Evolutionary conservation across 2,888 invertebrate genomes (phyloP).

Genomic region (Formica aserva): DNA sequence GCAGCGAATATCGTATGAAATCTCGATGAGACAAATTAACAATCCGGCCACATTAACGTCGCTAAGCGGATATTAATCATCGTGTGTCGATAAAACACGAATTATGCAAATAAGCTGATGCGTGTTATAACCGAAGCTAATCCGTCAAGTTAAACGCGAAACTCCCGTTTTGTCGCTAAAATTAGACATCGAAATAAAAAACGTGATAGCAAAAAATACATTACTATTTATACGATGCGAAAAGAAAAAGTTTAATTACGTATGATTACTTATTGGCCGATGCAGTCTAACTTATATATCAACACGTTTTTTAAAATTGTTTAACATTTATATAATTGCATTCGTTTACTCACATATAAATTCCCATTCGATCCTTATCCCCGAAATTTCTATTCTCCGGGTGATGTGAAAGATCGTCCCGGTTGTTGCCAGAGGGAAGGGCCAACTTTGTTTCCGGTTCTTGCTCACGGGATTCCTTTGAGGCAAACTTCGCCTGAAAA

Average conservation of each 20-base stretch:
- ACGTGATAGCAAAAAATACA: not conserved
- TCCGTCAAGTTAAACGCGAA: constrained; percentile 30
- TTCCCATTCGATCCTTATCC: constrained; percentile 42
- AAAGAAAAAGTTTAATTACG: not conserved
- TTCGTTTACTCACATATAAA: constrained; percentile 42
- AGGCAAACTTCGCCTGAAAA: constrained; percentile 56
- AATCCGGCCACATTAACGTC: constrained; percentile 9
- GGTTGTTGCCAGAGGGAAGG: constrained; percentile 66
- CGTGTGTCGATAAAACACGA: constrained; percentile 4
- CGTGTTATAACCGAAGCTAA: not conserved
- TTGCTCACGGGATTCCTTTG: constrained; percentile 17
- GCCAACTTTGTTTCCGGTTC: constrained; percentile 39
- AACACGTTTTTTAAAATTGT: not conserved
- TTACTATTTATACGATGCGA: not conserved
- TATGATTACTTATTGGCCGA: not conserved
- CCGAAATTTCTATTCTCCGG: constrained; percentile 21
- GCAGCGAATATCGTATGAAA: not conserved
- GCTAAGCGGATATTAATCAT: constrained; percentile 28
- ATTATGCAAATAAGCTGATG: constrained; percentile 31
- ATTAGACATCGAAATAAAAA: not conserved
- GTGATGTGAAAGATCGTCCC: constrained; percentile 66
- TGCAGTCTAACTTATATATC: not conserved
- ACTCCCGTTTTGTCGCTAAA: not conserved
- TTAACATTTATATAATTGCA: not conserved
- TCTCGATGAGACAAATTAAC: constrained; percentile 8